Evolutionary conservation across 2,113 vertebrate species (phyloP).

Genomic region (Anguilla japonica): DNA sequence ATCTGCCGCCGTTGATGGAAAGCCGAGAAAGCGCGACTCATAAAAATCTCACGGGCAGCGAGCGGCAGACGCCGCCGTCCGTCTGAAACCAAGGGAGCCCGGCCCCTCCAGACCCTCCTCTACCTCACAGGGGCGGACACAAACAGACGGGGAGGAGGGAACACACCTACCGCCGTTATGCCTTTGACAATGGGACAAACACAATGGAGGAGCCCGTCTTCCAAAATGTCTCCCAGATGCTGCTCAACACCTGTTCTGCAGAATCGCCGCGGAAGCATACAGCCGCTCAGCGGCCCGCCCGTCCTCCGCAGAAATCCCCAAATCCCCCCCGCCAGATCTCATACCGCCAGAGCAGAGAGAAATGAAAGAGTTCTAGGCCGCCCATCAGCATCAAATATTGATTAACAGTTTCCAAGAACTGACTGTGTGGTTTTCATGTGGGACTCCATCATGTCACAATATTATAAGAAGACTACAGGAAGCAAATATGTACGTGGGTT

Average conservation of each 20-base stretch:
- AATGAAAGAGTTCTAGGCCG: not conserved
- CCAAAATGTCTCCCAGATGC: not conserved
- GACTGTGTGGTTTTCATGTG: not conserved
- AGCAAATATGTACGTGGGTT: not conserved
- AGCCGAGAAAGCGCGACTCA: not conserved
- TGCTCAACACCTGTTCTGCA: not conserved
- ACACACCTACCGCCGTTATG: not conserved
- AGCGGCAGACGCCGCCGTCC: not conserved
- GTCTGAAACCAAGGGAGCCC: not conserved
- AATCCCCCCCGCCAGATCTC: not conserved
- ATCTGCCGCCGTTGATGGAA: not conserved
- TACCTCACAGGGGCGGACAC: not conserved
- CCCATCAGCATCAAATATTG: not conserved
- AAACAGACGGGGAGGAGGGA: constrained; percentile 18
- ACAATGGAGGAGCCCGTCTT: not conserved
- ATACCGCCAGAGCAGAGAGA: not conserved
- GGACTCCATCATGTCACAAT: not conserved
- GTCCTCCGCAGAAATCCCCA: not conserved
- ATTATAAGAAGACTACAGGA: not conserved
- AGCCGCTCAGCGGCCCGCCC: not conserved
- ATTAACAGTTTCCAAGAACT: not conserved
- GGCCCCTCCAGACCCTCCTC: not conserved
- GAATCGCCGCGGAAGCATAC: not conserved
- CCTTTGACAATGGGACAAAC: not conserved
- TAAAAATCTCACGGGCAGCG: not conserved